Base-by-base conservation (phyloP, 2,888 invertebrate genomes). In the Brachypterus glaber region DNA sequence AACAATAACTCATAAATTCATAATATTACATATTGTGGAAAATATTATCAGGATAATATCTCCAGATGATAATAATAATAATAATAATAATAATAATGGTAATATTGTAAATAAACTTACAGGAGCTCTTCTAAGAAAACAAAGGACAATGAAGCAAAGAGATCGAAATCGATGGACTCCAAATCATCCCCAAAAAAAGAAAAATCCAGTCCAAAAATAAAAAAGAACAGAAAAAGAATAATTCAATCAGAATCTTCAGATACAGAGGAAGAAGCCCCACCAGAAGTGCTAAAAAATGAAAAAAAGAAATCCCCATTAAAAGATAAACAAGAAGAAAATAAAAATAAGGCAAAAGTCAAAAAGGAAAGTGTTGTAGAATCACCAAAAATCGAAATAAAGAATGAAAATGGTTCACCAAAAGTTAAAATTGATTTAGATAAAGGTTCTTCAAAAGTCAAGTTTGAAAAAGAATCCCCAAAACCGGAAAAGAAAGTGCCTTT, bases 181-280 rank as follows among this genome's bases (percentile, higher is more conserved):
- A 11, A 9, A 11, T 27, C 27, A 27, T 13, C 27, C 4, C 11
- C 12, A 9, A 27, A 27, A 11, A 13, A 27, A 27, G 12, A 27
- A 11, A 27, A 11, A 9, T 11, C 4, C 27, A 27, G 8, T 27
- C 8, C 7, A 9, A 11, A n/a, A 15, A n/a, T 27, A 9, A 37
- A 15, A 13, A 40, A 38, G 36, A 50, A 39, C 17, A 44, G 39
- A 32, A 44, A 36, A 13, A 45, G 40, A 33, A 37, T 18, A 13
- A 24, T 33, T 2, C 14, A 41, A 8, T 35, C 47, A 16, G 13
- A 44, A n/a, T n/a, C n/a, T 16, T 46, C 47, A 13, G 49, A 50
- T 43, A 44, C 47, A 17, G 45, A 47, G 38, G 49, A 48, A 16
- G 50, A 44, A 2, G 35, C 17, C n/a, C 12, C 16, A 8, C 12